phyloP scores from a whole-genome alignment of 1,140 invertebrate genomes.

The Laupala kohalensis region DNA sequence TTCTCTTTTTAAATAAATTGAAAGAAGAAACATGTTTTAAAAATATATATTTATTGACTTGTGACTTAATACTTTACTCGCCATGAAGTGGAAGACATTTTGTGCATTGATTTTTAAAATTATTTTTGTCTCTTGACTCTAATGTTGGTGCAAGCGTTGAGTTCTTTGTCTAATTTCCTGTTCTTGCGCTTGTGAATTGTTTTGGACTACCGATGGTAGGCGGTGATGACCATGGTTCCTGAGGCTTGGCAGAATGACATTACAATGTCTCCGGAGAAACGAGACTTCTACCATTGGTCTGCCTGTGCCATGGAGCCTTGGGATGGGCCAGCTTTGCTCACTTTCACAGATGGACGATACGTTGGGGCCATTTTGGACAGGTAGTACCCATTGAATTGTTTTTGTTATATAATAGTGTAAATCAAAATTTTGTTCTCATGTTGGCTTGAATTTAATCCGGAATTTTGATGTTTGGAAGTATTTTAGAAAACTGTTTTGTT shows the following conservation, averaged over 20 bases:
- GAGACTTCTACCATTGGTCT: constrained; percentile 94
- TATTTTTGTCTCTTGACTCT: no score
- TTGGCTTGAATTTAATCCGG: background rate
- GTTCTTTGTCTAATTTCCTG: no score
- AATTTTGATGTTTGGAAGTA: constrained; percentile 5
- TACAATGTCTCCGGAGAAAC: constrained; percentile 83
- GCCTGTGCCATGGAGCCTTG: constrained; percentile 97
- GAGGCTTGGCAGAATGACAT: constrained; percentile 97
- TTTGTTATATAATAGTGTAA: background rate
- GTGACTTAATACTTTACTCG: no score
- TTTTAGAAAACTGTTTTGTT: background rate
- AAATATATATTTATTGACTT: no score
- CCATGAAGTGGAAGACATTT: no score
- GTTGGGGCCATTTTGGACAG: constrained; percentile 78
- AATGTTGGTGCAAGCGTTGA: no score
- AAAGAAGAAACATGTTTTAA: no score
- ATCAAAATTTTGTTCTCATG: background rate
- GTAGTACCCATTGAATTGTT: constrained; percentile 28
- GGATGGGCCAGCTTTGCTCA: constrained; percentile 93
- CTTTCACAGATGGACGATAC: constrained; percentile 97
- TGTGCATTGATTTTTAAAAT: no score
- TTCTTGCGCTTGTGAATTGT: no score
- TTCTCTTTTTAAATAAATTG: no score
- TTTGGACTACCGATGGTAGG: no score
- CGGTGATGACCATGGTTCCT: constrained; percentile 98